These are phyloP conservation scores for Heteromormyrus szaboi DNA, from an alignment of 2,797 vertebrate species.

Conservation along the genomic window DNA sequence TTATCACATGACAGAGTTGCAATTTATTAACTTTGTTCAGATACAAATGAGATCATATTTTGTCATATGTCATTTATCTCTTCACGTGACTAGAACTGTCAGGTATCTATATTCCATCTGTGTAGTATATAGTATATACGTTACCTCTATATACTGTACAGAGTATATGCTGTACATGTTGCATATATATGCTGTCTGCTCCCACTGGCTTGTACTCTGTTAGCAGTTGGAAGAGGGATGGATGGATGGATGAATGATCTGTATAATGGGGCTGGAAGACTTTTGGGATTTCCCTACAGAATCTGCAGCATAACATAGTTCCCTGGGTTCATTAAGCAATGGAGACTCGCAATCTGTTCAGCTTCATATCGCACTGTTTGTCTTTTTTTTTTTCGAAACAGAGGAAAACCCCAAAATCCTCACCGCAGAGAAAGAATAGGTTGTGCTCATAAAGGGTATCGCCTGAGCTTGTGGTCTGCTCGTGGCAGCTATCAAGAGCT, in stretches of 20 bases:
- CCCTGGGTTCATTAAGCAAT: not conserved
- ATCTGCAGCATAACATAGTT: not conserved
- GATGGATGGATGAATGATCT: not conserved
- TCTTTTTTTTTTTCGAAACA: slow-evolving; percentile 1
- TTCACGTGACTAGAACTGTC: not conserved
- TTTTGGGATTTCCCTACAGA: not conserved
- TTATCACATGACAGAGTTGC: not conserved
- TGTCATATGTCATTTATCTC: not conserved
- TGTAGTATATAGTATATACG: not conserved
- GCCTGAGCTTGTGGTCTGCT: slow-evolving; percentile 2
- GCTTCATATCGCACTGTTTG: not conserved
- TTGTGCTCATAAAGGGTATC: slow-evolving; percentile 1
- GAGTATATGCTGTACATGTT: not conserved
- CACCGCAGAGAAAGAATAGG: not conserved
- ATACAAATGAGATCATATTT: not conserved
- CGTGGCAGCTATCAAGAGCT: not conserved
- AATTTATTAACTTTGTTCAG: not conserved
- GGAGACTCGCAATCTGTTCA: not conserved
- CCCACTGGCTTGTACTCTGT: not conserved
- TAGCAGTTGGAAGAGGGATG: not conserved
- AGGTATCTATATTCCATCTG: not conserved
- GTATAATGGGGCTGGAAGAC: not conserved
- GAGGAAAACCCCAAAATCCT: slow-evolving; percentile 8
- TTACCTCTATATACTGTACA: not conserved
- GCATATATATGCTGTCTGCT: not conserved